A percentile compares a stretch with the other conserved stretches of the same genome.
These are phyloP conservation scores for Tiliacea aurago DNA, from an alignment of 2,888 invertebrate genomes.

Conservation along the genomic window DNA sequence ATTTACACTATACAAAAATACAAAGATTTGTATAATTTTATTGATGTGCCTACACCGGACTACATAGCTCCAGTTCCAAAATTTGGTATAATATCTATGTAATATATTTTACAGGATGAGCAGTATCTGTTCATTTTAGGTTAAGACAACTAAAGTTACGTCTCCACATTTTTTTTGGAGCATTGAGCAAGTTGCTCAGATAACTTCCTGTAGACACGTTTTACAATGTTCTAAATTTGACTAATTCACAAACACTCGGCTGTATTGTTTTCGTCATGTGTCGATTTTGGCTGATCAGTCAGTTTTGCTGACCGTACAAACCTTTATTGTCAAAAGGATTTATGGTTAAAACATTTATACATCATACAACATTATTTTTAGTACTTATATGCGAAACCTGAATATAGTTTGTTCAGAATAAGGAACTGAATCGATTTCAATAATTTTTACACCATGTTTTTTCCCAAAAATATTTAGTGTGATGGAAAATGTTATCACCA, in stretches of 20 bases:
- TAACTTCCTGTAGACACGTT: neutral
- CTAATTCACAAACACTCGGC: neutral
- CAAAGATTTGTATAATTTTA: conserved; percentile 87
- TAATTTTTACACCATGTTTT: too few relatives aligned
- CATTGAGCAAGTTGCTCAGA: neutral
- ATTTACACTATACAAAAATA: conserved; percentile 85
- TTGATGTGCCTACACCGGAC: conserved; percentile 82
- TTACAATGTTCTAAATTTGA: neutral
- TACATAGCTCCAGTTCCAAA: conserved; percentile 82
- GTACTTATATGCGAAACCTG: too few relatives aligned
- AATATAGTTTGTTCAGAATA: too few relatives aligned
- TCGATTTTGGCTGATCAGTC: neutral
- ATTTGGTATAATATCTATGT: conserved; percentile 74
- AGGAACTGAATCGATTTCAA: too few relatives aligned
- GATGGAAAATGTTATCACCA: too few relatives aligned
- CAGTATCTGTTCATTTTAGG: neutral
- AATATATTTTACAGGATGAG: neutral
- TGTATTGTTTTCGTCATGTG: neutral
- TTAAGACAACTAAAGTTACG: neutral
- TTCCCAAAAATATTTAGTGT: too few relatives aligned
- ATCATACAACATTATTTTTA: too few relatives aligned
- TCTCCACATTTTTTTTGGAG: neutral
- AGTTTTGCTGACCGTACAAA: neutral
- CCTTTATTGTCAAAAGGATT: neutral
- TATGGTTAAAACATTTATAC: neutral